Conservation (phyloP, 2,113 vertebrate species). For the Rhegmatorhina hoffmannsi region DNA sequence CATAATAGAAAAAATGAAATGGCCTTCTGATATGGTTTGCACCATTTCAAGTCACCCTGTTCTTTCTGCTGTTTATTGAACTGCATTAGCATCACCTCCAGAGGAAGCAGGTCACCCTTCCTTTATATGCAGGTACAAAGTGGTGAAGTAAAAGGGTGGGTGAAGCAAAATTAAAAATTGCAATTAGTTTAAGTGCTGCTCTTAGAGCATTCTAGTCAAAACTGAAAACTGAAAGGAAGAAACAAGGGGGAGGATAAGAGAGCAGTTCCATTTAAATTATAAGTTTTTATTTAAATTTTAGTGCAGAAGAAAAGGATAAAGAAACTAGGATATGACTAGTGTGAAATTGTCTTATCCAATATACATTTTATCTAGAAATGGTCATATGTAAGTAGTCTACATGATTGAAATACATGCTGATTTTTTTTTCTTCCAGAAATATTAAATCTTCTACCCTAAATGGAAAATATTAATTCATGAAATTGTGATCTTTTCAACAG, state of each 20-base stretch:
- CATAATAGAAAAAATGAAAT: conserved; percentile 57
- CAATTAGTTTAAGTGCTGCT: conserved; percentile 52
- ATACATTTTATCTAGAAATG: background rate
- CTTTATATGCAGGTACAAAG: conserved; percentile 4
- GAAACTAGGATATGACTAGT: background rate
- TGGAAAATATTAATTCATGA: background rate
- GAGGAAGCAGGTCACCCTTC: conserved; percentile 30
- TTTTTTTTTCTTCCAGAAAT: background rate
- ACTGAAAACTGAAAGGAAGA: background rate
- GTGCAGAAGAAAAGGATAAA: background rate
- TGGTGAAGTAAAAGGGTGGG: conserved; percentile 2
- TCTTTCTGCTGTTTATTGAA: conserved; percentile 43
- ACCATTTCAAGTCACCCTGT: conserved; percentile 24
- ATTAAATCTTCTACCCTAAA: background rate
- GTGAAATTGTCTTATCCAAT: background rate
- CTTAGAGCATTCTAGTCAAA: conserved; percentile 5
- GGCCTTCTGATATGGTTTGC: conserved; percentile 22
- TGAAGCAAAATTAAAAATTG: conserved; percentile 39
- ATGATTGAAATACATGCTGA: background rate
- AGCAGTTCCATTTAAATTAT: background rate
- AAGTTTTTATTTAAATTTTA: background rate
- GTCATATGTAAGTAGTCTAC: background rate
- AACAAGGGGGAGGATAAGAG: background rate
- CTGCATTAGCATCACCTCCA: conserved; percentile 54
- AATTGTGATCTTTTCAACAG: background rate